Base-by-base conservation (phyloP, 2,797 vertebrate genomes). In the Euthynnus affinis region DNA sequence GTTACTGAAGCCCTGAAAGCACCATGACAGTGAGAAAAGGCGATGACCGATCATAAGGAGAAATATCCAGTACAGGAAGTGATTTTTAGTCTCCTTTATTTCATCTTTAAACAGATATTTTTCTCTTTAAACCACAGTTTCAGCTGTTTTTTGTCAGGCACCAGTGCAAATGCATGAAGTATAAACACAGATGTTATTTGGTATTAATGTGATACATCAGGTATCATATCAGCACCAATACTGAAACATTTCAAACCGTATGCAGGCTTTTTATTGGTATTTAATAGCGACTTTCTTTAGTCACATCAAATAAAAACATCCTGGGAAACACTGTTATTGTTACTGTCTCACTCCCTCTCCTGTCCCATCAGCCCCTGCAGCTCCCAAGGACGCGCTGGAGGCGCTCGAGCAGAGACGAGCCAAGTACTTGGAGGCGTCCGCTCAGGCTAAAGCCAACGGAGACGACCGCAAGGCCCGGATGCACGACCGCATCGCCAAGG, bases 401-500 rank as follows among this genome's bases (percentile, higher is more conserved):
- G 97, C 97, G 3, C 87, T 99, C 6, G 96, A 98, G 78, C 97
- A 99, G 88, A 96, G 98, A 74, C 92, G 96, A 78, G 96, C 95
- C 75, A 97, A 96, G 85, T 99, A 99, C 82, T 92, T 59, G 56
- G 95, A 97, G 23, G 97, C 97, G 1, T 95, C 95, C 5, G 84
- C 90, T 80, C 97, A 99, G 91, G 98, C 98, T 49, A 97, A 96
- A 92, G 93, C 95, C n/a, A 88, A 81, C 0, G 97, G 98, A 7
- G 96, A 99, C 1, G 96, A 97, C 4, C 95, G 98, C 74, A 99
- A 99, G 86, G 95, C 97, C 74, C 96, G 98, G 59, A 99, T 99
- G 98, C 97, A 99, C 0, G 97, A 98, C 46, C 97, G 98, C 56
- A 98, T 99, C 42, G 97, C 96, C 76, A 98, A 99, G 97, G 98